Base-by-base conservation (phyloP, 1,140 invertebrate genomes). In the Nasonia longicornis region DNA sequence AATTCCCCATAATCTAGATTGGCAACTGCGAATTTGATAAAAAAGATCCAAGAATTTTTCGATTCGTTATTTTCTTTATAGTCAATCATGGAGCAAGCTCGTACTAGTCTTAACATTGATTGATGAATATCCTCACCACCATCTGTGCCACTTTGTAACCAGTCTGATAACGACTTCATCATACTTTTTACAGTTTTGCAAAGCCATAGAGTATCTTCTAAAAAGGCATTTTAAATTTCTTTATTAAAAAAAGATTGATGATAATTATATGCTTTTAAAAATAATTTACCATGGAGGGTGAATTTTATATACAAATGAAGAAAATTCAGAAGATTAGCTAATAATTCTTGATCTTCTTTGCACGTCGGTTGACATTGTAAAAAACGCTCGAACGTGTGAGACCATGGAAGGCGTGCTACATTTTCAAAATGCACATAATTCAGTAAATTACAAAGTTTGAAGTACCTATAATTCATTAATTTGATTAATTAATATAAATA, bases 301-400 rank as follows among this genome's bases (percentile, higher is more conserved):
- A 86, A 69, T 73, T 86, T 88, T 22, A 92, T 89, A 75, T 90
- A 92, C 8, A 88, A 82, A 31, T 90, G 84, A 48, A 94, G 87
- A 87, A 94, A 93, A 73, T 92, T 91, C 70, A 94, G 84, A 73
- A 94, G 86, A 20, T 91, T 84, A 1, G 91, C 88, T 67, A 94
- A 91, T 29, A 95, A 86, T 26, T 91, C 86, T 26, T 91, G 91
- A 84, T 95, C 94, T 52, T 93, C 90, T 71, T 91, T 87, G 71
- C 91, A 93, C 0, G 93, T 92, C 1, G 94, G 94, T 67, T 92
- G 89, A 2, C 92, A 90, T 58, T 89, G 87, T 42, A 95, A 87
- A 86, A 94, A 95, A 63, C 93, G 89, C 26, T 88, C 85, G 26
- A 93, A 92, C 16, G 91, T 91, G 79, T 91, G 88, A 83, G 92